These are phyloP conservation scores for Stigmatopora nigra DNA, from an alignment of 2,113 vertebrate genomes.

Conservation along the genomic window DNA sequence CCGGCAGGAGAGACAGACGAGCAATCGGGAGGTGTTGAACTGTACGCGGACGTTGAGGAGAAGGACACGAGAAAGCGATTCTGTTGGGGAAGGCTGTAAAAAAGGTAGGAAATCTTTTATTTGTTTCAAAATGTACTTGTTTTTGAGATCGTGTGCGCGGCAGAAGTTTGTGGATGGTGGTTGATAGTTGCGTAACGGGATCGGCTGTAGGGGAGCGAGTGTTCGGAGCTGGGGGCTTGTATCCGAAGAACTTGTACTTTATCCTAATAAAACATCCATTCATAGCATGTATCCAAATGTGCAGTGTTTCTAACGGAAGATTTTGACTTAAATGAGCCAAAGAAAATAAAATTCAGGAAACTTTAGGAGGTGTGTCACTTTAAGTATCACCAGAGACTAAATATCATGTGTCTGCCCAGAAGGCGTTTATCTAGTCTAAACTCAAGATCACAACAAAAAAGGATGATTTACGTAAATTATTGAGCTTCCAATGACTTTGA, in stretches of 20 bases:
- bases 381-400: not conserved
- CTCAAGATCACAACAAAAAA: not conserved
- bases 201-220: conserved; percentile 10
- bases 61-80: conserved; percentile 35
- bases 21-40: conserved; percentile 26
- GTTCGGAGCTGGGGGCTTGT: conserved; percentile 10
- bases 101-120: conserved; percentile 53
- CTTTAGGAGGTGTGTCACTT: conserved; percentile 26
- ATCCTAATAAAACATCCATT: conserved; percentile 10
- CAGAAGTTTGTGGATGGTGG: conserved; percentile 14
- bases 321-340: not conserved
- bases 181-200: conserved; percentile 29
- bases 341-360: not conserved
- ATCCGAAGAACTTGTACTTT: not conserved
- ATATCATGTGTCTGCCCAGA: not conserved
- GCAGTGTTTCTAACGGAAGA: not conserved
- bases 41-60: conserved; percentile 29
- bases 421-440: not conserved
- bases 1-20: conserved; percentile 20
- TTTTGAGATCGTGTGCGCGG: conserved; percentile 4
- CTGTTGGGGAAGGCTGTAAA: conserved; percentile 32
- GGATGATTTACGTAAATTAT: not conserved
- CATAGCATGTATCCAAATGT: not conserved
- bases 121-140: not conserved
- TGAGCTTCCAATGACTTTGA: not conserved